Evolutionary conservation across 2,888 invertebrate genomes (phyloP), one percentile per base, ranked within the genome.

Genomic region (Thysanoteuthis rhombus): DNA sequence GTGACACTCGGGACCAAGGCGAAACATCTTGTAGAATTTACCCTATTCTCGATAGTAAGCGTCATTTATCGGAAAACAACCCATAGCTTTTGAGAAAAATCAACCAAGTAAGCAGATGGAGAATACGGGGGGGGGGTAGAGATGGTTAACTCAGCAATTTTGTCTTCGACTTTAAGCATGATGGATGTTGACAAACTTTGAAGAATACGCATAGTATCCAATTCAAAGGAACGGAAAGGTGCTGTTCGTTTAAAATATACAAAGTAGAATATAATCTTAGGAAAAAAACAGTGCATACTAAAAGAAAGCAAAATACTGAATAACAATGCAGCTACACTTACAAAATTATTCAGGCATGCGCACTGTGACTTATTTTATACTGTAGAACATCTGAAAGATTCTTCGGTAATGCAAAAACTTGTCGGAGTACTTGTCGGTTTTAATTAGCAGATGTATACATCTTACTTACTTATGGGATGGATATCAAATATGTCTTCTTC

Each of bases 391-490:
- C 28, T 58, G 58, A 58, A 58, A 58, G 58, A 58, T 58, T 58
- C n/a, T 75, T 75, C 36, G n/a, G 75, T 75, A 75, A 75, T n/a
- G 75, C 75, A n/a, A 75, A 75, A 75, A n/a, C 75, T 75, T n/a
- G 75, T 75, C n/a, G 4, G n/a, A 75, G 75, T n/a, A n/a, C 75
- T n/a, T 75, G 75, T 75, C 75, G 75, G 75, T 75, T 75, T 75
- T 75, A 75, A 75, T 75, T n/a, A 75, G 75, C 75, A 75, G 75
- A 75, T 75, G 75, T 75, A 75, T 75, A 75, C n/a, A n/a, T 75
- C 75, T n/a, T 75, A 75, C 75, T 75, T 75, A 75, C 52, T 75
- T n/a, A 75, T 75, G 75, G n/a, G 75, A 75, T 75, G n/a, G 75
- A 12, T 75, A 75, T 75, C 75, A 75, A 75, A 75, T 75, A 75